These are phyloP conservation scores for Muscidifurax raptorellus DNA, from an alignment of 1,140 invertebrate genomes.

Conservation along the genomic window DNA sequence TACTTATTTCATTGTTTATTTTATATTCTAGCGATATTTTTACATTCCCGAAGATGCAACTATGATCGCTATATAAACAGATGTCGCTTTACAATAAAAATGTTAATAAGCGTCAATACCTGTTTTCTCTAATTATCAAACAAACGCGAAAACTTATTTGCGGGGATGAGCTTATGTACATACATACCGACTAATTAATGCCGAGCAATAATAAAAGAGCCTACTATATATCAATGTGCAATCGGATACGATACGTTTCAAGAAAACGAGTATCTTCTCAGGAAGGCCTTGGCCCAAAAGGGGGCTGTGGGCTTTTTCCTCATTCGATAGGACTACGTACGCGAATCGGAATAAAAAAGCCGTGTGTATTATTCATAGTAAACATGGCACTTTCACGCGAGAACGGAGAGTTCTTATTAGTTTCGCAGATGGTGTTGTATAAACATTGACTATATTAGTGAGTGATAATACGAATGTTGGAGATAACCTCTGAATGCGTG, in stretches of 20 bases:
- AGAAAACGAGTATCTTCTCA: background rate
- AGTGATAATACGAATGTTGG: background rate
- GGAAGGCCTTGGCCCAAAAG: background rate
- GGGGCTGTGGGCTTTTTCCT: background rate
- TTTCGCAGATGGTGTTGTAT: background rate
- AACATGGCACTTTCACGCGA: background rate
- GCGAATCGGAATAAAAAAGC: background rate
- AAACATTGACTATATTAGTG: background rate
- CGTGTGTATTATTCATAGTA: background rate
- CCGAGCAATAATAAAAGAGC: background rate
- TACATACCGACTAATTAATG: too few species aligned
- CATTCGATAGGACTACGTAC: background rate
- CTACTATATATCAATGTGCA: too few species aligned
- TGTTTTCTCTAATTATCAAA: too few species aligned
- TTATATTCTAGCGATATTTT: too few species aligned
- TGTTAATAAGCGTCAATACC: too few species aligned
- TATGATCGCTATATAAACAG: too few species aligned
- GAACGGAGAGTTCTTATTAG: background rate
- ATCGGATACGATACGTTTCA: background rate
- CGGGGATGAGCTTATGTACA: too few species aligned
- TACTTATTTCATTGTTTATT: too few species aligned
- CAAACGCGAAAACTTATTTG: too few species aligned
- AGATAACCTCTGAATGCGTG: conserved; percentile 3
- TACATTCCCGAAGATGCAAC: too few species aligned
- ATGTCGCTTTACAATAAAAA: too few species aligned